These are phyloP conservation scores for Enteromius trimaculatus DNA, from an alignment of 2,797 vertebrate species.

Conservation along the genomic window DNA sequence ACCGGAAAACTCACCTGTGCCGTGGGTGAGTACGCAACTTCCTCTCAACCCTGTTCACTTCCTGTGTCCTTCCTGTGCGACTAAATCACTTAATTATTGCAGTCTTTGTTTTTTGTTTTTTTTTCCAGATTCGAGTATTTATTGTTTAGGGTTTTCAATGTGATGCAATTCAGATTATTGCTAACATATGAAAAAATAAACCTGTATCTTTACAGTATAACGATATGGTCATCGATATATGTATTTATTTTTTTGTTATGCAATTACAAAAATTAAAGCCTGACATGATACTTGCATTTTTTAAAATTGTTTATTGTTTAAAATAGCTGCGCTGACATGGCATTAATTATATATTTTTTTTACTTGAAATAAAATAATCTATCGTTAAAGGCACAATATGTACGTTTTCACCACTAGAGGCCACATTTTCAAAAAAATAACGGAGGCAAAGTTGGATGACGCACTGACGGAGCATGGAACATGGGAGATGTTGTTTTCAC, in stretches of 20 bases:
- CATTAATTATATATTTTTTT: too few relatives aligned
- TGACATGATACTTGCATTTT: neutral
- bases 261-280: neutral
- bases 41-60: neutral
- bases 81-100: neutral
- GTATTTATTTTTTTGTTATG: neutral
- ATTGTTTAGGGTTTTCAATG: neutral
- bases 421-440: too few relatives aligned
- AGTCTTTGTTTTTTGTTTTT: neutral
- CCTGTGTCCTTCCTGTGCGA: neutral
- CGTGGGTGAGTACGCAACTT: conserved; percentile 83
- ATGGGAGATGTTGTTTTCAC: too few relatives aligned
- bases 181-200: neutral
- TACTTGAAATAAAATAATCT: too few relatives aligned
- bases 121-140: neutral
- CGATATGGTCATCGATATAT: neutral
- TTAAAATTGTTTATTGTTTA: too few relatives aligned
- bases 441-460: too few relatives aligned
- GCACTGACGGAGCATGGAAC: too few relatives aligned
- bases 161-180: neutral
- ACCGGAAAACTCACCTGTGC: conserved; percentile 96
- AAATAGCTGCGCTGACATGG: too few relatives aligned
- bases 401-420: too few relatives aligned
- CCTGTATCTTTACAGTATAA: neutral
- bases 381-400: too few relatives aligned